Base-by-base conservation (phyloP, 2,113 vertebrate species). In the Thomomys bottae region DNA sequence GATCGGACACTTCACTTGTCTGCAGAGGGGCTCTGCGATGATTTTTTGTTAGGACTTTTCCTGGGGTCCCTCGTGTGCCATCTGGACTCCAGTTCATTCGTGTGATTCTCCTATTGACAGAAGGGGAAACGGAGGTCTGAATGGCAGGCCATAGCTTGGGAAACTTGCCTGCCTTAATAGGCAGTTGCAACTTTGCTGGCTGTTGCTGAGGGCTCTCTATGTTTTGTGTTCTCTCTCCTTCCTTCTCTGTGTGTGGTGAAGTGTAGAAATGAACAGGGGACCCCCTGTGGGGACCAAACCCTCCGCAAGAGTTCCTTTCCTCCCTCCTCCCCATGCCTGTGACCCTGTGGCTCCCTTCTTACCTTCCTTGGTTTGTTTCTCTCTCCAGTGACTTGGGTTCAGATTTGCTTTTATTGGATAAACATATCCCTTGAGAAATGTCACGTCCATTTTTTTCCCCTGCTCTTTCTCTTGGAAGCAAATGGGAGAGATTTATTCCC, bases 401-500 rank as follows among this genome's bases (percentile, higher is more conserved):
- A 88, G 36, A 82, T 90, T 89, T 90, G 73, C 24, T 94, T 95
- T 96, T 89, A 96, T 96, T 94, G 96, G 96, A 96, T 97, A 93
- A 94, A 92, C n/a, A 94, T 88, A 68, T 92, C 84, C 86, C 95
- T 95, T 94, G 88, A 95, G 94, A 95, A 96, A 96, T 95, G 95
- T 95, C n/a, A 61, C 17, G 49, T 96, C 95, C 95, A 82, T 94
- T 96, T 97, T 93, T 95, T n/a, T n/a, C n/a, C n/a, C 84, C 93
- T 91, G 54, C 79, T 96, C 96, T 95, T 95, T 88, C 17, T 12
- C 76, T 73, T 93, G 90, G 97, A 96, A 97, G 95, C 30, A 96
- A 97, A 89, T 9, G 80, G 91, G 89, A 89, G 94, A 97, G 97
- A 98, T 98, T 97, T 97, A 98, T 89, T 88, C 59, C 88, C 96